Evolutionary conservation across 2,797 vertebrate genomes (phyloP).

Genomic region (Jordanella pulchra): DNA sequence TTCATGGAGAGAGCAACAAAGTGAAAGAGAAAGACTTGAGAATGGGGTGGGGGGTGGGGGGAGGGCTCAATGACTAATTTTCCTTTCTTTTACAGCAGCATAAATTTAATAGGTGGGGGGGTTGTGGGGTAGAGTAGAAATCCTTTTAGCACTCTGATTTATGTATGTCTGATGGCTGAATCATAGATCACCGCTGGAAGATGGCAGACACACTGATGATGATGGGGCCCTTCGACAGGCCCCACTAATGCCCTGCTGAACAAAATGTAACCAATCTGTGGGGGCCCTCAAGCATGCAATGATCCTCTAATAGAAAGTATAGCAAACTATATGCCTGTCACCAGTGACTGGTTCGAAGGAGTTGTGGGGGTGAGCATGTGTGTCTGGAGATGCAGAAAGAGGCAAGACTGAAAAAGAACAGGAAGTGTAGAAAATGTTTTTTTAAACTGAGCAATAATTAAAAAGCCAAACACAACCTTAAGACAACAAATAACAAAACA

Average conservation of each 20-base stretch:
- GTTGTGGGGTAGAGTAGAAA: slow-evolving; percentile 76
- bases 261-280: slow-evolving; percentile 89
- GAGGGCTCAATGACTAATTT: slow-evolving; percentile 82
- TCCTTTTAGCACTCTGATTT: slow-evolving; percentile 88
- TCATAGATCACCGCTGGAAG: slow-evolving; percentile 84
- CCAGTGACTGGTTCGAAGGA: slow-evolving; percentile 45
- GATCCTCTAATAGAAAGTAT: slow-evolving; percentile 85
- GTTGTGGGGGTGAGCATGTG: slow-evolving; percentile 19
- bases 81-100: slow-evolving; percentile 84
- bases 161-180: slow-evolving; percentile 84
- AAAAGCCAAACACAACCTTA: slow-evolving; percentile 19
- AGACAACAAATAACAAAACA: slow-evolving; percentile 5
- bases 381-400: slow-evolving; percentile 17
- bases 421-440: slow-evolving; percentile 74
- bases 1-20: slow-evolving; percentile 55
- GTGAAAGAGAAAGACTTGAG: slow-evolving; percentile 62
- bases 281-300: slow-evolving; percentile 86
- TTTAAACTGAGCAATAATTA: slow-evolving; percentile 53
- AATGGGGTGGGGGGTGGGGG: slow-evolving; percentile 47
- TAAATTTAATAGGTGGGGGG: slow-evolving; percentile 82
- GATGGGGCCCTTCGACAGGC: slow-evolving; percentile 82
- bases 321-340: slow-evolving; percentile 83
- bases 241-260: slow-evolving; percentile 84
- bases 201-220: slow-evolving; percentile 84
- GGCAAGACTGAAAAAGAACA: slow-evolving; percentile 21